Conservation (phyloP, 2,888 invertebrate genomes). For the Pycnomerus fuliginosus region DNA sequence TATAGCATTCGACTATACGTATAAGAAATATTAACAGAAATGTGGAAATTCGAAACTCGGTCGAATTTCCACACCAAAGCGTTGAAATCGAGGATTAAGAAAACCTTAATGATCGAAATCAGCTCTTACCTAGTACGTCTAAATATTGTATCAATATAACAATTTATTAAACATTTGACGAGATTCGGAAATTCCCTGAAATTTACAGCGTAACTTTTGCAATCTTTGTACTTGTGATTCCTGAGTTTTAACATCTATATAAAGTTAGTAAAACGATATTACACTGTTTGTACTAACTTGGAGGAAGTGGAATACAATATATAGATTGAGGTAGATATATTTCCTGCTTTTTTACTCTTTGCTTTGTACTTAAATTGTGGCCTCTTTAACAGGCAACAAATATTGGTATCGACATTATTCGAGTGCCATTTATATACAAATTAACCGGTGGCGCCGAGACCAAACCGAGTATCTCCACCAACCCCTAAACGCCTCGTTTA, state of each 20-base stretch:
- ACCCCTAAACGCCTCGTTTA: too few species aligned
- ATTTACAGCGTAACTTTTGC: constrained; percentile 25
- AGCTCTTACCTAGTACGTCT: constrained; percentile 35
- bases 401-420: constrained; percentile 38
- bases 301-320: constrained; percentile 28
- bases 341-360: constrained; percentile 22
- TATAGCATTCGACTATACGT: constrained; percentile 7
- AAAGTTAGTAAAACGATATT: constrained; percentile 33
- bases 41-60: neutral
- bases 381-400: constrained; percentile 41
- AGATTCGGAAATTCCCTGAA: constrained; percentile 40
- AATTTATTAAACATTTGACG: constrained; percentile 26
- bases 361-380: constrained; percentile 38
- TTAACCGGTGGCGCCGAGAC: constrained; percentile 8
- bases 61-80: too few species aligned
- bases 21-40: neutral
- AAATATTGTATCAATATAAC: constrained; percentile 22
- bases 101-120: constrained; percentile 5
- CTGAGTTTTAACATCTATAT: constrained; percentile 42
- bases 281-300: constrained; percentile 40
- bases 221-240: constrained; percentile 38
- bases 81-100: neutral
- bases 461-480: too few species aligned
- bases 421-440: constrained; percentile 42
- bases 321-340: constrained; percentile 44